These are phyloP conservation scores for Allygus modestus DNA, from an alignment of 2,888 invertebrate species.

Conservation along the genomic window DNA sequence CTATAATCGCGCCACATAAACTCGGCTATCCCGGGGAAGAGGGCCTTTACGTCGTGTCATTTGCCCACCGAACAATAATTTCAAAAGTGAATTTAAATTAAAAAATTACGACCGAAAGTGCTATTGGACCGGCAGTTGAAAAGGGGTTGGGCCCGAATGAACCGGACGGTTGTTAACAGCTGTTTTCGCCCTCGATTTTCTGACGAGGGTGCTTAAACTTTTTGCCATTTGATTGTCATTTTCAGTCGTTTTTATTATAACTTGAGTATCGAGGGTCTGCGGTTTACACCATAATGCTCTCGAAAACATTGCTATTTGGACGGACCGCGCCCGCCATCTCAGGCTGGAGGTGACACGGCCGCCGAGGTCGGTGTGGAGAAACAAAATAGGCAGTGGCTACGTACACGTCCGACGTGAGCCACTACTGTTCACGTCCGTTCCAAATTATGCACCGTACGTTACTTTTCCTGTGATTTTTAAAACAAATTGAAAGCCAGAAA, in stretches of 20 bases:
- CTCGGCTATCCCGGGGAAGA: slow-evolving; percentile 10
- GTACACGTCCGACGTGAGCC: too few species aligned
- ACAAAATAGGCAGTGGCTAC: too few species aligned
- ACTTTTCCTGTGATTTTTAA: too few species aligned
- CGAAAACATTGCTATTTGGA: not conserved
- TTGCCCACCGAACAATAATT: slow-evolving; percentile 42
- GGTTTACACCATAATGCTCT: not conserved
- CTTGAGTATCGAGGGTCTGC: not conserved
- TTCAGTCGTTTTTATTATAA: not conserved
- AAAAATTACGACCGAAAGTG: slow-evolving; percentile 47
- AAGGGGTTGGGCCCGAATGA: slow-evolving; percentile 1
- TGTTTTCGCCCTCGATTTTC: not conserved
- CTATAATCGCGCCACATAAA: slow-evolving; percentile 46
- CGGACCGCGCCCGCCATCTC: not conserved
- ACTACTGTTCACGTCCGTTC: too few species aligned
- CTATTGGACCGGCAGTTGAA: slow-evolving; percentile 21
- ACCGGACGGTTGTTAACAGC: not conserved
- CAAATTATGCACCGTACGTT: too few species aligned
- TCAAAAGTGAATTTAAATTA: slow-evolving; percentile 54
- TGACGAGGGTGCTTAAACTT: not conserved
- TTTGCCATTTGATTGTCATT: not conserved
- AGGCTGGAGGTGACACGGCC: too few species aligned
- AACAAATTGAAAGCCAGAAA: too few species aligned
- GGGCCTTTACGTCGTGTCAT: slow-evolving; percentile 42
- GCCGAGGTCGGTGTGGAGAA: too few species aligned